Conservation (phyloP, 2,113 vertebrate genomes). For the Nerophis lumbriciformis region DNA sequence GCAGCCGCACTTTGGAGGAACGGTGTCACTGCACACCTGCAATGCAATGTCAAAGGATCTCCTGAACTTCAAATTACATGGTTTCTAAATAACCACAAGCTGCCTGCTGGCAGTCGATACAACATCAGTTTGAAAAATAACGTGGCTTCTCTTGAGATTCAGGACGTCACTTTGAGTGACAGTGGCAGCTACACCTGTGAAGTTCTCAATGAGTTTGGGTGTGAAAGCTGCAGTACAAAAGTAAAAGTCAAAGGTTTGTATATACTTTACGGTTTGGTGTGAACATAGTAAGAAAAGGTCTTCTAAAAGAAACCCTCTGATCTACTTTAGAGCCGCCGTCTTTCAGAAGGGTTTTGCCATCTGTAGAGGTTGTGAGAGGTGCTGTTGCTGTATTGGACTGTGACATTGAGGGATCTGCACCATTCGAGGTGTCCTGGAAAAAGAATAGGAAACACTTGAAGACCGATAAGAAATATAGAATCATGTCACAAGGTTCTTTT, state of each 20-base stretch:
- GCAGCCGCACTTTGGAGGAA: conserved; percentile 81
- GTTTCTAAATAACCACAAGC: conserved; percentile 84
- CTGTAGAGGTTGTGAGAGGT: conserved; percentile 82
- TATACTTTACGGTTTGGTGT: not conserved
- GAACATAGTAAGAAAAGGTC: not conserved
- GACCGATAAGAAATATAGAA: conserved; percentile 83
- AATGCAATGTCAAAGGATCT: conserved; percentile 86
- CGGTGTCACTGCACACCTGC: conserved; percentile 77
- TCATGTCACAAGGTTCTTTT: conserved; percentile 78
- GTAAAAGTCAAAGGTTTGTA: conserved; percentile 85
- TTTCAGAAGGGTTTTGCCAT: conserved; percentile 80
- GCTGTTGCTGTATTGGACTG: conserved; percentile 79
- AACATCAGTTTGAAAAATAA: conserved; percentile 74
- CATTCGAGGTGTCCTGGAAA: conserved; percentile 86
- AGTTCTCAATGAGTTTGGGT: conserved; percentile 82
- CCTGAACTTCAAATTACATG: conserved; percentile 84
- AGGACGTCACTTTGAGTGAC: conserved; percentile 74
- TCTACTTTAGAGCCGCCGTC: conserved; percentile 81
- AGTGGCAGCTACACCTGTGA: conserved; percentile 84
- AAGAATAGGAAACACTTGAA: conserved; percentile 85
- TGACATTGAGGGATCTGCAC: conserved; percentile 83
- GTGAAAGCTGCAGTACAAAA: conserved; percentile 80
- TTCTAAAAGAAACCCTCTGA: conserved; percentile 24
- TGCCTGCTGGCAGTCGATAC: conserved; percentile 73
- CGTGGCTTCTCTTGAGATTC: conserved; percentile 77